A percentile compares a stretch with the other conserved stretches of the same genome.
Conservation (phyloP, 2,113 vertebrate species). For the Cariama cristata region DNA sequence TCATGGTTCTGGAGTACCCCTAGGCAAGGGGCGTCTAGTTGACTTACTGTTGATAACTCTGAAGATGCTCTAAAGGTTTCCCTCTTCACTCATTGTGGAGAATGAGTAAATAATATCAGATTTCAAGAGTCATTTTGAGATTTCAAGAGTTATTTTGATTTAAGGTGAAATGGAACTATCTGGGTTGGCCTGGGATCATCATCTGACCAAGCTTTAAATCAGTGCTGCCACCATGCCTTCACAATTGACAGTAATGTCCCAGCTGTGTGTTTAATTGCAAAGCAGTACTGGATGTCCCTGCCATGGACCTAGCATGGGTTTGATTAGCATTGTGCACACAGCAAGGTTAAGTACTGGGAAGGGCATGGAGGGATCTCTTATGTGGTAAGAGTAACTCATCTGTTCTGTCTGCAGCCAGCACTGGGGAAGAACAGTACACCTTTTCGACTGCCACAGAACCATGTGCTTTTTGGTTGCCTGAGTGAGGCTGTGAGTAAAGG, state of each 20-base stretch:
- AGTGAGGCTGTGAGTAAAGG: slow-evolving; percentile 84
- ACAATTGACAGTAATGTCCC: background rate
- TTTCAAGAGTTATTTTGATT: background rate
- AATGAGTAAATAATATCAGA: background rate
- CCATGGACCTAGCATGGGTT: background rate
- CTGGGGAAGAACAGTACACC: slow-evolving; percentile 75
- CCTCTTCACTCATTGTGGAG: background rate
- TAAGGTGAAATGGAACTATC: background rate
- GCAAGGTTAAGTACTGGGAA: background rate
- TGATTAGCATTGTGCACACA: background rate
- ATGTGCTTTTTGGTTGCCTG: slow-evolving; percentile 85
- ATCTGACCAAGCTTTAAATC: background rate
- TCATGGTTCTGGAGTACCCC: background rate
- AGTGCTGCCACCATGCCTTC: background rate
- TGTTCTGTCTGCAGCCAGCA: slow-evolving; percentile 61
- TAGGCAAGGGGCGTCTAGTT: background rate
- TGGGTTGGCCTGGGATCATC: background rate
- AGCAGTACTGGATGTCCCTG: background rate
- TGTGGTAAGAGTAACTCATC: background rate
- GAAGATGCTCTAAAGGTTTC: background rate
- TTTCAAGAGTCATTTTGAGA: background rate
- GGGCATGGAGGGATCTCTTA: background rate
- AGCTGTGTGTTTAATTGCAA: background rate
- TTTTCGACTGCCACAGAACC: slow-evolving; percentile 87
- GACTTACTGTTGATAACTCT: background rate